Evolutionary conservation across 2,113 vertebrate species (phyloP).

Genomic region (Strix uralensis): DNA sequence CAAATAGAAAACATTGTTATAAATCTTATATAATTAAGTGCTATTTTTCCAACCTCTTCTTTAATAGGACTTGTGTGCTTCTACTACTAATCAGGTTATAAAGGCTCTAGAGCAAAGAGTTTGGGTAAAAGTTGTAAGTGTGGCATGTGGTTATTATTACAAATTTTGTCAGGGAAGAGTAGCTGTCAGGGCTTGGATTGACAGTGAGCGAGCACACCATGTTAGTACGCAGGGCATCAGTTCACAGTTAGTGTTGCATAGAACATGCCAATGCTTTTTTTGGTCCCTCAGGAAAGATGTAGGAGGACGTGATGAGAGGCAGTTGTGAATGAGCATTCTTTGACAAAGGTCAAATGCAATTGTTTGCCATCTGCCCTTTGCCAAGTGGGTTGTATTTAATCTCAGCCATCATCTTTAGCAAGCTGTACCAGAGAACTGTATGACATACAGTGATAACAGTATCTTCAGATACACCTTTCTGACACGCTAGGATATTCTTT

Average conservation of each 20-base stretch:
- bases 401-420: constrained; percentile 48
- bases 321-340: constrained; percentile 46
- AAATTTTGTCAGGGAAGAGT: not conserved
- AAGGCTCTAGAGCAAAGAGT: constrained; percentile 2
- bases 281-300: constrained; percentile 33
- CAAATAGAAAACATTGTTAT: not conserved
- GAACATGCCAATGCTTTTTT: not conserved
- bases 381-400: constrained; percentile 42
- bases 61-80: not conserved
- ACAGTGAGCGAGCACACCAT: not conserved
- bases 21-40: not conserved
- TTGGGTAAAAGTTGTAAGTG: not conserved
- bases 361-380: constrained; percentile 65
- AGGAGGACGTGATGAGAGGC: constrained; percentile 35
- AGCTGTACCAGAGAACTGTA: constrained; percentile 10
- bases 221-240: not conserved
- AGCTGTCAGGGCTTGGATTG: not conserved
- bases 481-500: not conserved
- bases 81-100: not conserved
- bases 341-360: constrained; percentile 63
- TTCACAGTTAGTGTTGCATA: not conserved
- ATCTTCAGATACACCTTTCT: not conserved
- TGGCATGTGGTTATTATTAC: not conserved
- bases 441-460: not conserved
- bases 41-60: not conserved